phyloP scores from a whole-genome alignment of 1,140 invertebrate species.

The Pseudomyrmex gracilis region DNA sequence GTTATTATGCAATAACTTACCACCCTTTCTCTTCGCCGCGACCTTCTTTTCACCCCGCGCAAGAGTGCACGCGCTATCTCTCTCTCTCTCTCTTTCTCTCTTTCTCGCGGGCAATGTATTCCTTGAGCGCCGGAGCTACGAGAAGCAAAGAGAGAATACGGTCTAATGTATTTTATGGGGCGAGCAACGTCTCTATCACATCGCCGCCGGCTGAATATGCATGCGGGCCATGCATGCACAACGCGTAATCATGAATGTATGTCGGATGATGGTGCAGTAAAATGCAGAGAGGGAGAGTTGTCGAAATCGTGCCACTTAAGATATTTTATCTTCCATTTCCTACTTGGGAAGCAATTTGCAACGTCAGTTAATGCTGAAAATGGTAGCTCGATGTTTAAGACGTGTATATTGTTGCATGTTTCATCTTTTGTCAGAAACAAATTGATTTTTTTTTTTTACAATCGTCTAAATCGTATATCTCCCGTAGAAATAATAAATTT shows the following conservation, averaged over 20 bases:
- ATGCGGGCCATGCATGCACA: constrained; percentile 65
- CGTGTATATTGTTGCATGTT: too few relatives aligned
- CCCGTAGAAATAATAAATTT: too few relatives aligned
- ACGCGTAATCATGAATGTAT: constrained; percentile 74
- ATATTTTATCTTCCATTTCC: too few relatives aligned
- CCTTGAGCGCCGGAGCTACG: constrained; percentile 11
- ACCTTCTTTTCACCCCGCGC: constrained; percentile 14
- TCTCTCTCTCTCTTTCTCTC: not conserved
- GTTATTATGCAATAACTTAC: constrained; percentile 86
- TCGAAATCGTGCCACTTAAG: too few relatives aligned
- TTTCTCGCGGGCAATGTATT: constrained; percentile 43
- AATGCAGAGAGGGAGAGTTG: too few relatives aligned
- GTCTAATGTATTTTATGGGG: constrained; percentile 81
- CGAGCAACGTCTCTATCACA: constrained; percentile 82
- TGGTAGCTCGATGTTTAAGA: too few relatives aligned
- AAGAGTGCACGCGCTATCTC: too few relatives aligned
- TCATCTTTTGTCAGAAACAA: too few relatives aligned
- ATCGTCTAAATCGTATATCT: too few relatives aligned
- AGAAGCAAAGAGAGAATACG: constrained; percentile 58
- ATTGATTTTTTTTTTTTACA: too few relatives aligned
- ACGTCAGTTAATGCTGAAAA: too few relatives aligned
- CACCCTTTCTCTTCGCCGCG: constrained; percentile 54
- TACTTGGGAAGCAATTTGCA: too few relatives aligned
- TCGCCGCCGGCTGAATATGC: constrained; percentile 74
- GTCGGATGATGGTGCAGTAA: constrained; percentile 74